Conservation (phyloP, 2,888 invertebrate genomes). For the Lumbricus terrestris region DNA sequence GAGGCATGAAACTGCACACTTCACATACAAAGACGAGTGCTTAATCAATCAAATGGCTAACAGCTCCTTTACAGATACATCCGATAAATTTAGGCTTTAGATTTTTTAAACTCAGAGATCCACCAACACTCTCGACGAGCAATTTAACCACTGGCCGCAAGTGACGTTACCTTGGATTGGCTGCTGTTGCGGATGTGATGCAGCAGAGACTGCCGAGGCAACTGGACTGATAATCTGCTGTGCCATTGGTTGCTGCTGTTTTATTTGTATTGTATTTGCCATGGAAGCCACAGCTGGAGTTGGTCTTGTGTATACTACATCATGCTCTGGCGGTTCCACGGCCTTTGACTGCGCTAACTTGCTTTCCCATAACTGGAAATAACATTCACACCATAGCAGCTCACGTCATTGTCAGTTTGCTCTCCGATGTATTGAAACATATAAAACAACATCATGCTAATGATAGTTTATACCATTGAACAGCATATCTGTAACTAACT, state of each 20-base stretch:
- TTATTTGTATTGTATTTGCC: slow-evolving; percentile 48
- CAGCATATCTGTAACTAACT: background rate
- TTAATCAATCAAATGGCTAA: too few species aligned
- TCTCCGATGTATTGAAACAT: too few species aligned
- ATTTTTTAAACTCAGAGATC: too few species aligned
- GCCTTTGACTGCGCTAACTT: slow-evolving; percentile 87
- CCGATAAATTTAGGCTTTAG: too few species aligned
- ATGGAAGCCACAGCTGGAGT: slow-evolving; percentile 42
- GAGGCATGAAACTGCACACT: background rate
- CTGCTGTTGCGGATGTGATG: slow-evolving; percentile 5
- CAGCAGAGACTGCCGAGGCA: background rate
- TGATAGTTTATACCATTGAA: too few species aligned
- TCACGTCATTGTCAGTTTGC: background rate
- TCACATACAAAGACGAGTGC: too few species aligned
- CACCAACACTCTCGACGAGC: too few species aligned
- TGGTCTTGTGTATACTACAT: slow-evolving; percentile 17
- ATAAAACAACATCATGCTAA: too few species aligned
- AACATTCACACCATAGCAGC: background rate
- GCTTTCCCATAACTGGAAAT: slow-evolving; percentile 75
- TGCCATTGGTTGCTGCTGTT: slow-evolving; percentile 10
- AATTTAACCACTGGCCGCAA: too few species aligned
- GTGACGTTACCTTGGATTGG: background rate
- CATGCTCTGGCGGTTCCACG: slow-evolving; percentile 69
- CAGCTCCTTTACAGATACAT: too few species aligned
- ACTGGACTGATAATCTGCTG: background rate